phyloP scores from a whole-genome alignment of 2,888 invertebrate genomes.

The Chloromyia formosa region DNA sequence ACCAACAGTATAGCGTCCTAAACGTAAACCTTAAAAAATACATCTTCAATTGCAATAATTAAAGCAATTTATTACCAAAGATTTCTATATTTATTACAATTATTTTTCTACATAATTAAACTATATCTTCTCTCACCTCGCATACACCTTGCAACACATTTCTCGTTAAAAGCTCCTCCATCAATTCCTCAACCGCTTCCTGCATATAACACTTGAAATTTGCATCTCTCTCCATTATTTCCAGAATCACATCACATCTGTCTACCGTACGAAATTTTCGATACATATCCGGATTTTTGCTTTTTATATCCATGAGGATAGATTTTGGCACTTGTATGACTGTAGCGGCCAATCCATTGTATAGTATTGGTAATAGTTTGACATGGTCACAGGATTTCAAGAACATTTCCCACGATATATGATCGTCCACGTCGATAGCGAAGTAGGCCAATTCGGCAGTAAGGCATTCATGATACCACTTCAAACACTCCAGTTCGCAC shows the following conservation, averaged over 20 bases:
- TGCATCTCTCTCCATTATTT: constrained; percentile 59
- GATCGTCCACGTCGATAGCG: constrained; percentile 52
- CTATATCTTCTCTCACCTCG: no score
- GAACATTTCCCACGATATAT: constrained; percentile 59
- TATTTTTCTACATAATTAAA: no score
- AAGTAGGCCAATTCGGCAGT: constrained; percentile 53
- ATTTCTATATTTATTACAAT: no score
- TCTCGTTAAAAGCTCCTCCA: constrained; percentile 51
- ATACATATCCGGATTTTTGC: constrained; percentile 59
- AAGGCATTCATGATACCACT: constrained; percentile 62
- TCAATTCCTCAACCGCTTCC: constrained; percentile 57
- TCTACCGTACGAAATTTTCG: constrained; percentile 61
- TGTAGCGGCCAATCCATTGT: constrained; percentile 61
- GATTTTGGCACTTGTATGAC: constrained; percentile 60
- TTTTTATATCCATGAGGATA: constrained; percentile 57
- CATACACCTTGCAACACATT: neutral
- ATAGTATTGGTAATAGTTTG: constrained; percentile 58
- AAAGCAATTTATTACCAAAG: no score
- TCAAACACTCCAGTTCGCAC: constrained; percentile 59
- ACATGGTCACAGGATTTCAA: constrained; percentile 57
- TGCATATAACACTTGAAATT: constrained; percentile 57
- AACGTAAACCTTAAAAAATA: no score
- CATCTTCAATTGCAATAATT: no score
- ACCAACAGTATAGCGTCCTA: no score
- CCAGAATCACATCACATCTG: constrained; percentile 60